Percentiles rank a stretch among this genome's conserved stretches.
These are phyloP conservation scores for Penaeus vannamei DNA, from an alignment of 1,140 invertebrate genomes.

Conservation along the genomic window DNA sequence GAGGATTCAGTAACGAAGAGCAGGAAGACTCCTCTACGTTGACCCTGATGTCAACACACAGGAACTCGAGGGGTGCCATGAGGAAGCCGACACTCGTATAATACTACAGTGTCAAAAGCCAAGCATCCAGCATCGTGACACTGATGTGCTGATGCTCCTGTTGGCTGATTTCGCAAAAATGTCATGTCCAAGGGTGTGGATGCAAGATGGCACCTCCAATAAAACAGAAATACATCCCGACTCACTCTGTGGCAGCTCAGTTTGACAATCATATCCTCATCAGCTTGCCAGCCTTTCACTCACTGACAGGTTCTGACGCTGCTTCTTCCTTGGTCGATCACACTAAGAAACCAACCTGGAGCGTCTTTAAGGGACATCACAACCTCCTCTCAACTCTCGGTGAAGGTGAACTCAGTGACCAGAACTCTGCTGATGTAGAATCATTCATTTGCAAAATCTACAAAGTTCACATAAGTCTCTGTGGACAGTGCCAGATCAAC, in stretches of 20 bases:
- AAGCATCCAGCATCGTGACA: conserved; percentile 42
- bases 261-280: conserved; percentile 25
- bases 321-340: neutral
- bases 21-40: conserved; percentile 19
- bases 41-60: conserved; percentile 21
- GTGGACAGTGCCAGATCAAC: conserved; percentile 17
- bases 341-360: conserved; percentile 27
- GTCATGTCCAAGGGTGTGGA: conserved; percentile 35
- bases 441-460: conserved; percentile 26
- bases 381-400: conserved; percentile 18
- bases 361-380: conserved; percentile 28
- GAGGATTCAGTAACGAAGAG: conserved; percentile 25
- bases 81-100: conserved; percentile 24
- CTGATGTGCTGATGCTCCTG: conserved; percentile 31
- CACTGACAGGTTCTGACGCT: conserved; percentile 31
- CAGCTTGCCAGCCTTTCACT: conserved; percentile 24
- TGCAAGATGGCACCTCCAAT: conserved; percentile 24
- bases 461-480: conserved; percentile 3
- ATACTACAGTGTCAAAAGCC: conserved; percentile 28
- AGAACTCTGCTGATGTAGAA: conserved; percentile 25
- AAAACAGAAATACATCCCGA: conserved; percentile 33
- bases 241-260: conserved; percentile 23
- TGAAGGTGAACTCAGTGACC: conserved; percentile 16
- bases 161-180: conserved; percentile 13
- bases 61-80: conserved; percentile 33